These are phyloP conservation scores for Centropus unirufus DNA, from an alignment of 2,113 vertebrate species.

Conservation along the genomic window DNA sequence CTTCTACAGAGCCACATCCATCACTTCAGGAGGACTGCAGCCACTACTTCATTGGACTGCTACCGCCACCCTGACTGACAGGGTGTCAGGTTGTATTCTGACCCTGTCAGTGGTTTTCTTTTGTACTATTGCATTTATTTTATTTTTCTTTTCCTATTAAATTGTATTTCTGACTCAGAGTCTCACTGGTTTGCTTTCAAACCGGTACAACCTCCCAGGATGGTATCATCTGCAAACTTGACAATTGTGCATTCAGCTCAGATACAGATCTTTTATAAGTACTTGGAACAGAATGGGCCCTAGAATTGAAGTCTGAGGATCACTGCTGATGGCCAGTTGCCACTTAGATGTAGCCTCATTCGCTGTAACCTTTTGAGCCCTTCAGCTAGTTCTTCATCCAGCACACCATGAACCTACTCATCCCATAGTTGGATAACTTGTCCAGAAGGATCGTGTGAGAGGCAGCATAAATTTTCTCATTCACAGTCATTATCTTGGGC, in stretches of 20 bases:
- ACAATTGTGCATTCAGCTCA: not conserved
- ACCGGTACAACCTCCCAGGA: not conserved
- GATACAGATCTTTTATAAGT: not conserved
- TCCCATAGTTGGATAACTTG: not conserved
- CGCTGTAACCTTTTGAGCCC: not conserved
- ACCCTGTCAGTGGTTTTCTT: too few species aligned
- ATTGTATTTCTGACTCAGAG: too few species aligned
- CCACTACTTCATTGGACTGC: too few species aligned
- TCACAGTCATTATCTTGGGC: not conserved
- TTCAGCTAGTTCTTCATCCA: not conserved
- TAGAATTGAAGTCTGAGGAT: not conserved
- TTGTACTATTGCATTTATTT: too few species aligned
- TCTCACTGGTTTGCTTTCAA: too few species aligned
- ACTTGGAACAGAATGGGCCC: not conserved
- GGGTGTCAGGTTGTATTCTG: too few species aligned
- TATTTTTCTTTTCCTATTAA: too few species aligned
- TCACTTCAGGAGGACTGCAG: too few species aligned
- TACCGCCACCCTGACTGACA: too few species aligned
- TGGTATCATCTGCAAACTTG: not conserved
- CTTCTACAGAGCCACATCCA: too few species aligned
- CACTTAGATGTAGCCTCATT: not conserved
- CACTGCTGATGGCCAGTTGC: not conserved
- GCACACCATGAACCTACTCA: fast-evolving
- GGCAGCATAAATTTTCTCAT: not conserved
- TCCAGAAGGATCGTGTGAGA: not conserved